Conservation (phyloP, 35 echinoderm and acorn worm genomes). For the Apostichopus californicus region DNA sequence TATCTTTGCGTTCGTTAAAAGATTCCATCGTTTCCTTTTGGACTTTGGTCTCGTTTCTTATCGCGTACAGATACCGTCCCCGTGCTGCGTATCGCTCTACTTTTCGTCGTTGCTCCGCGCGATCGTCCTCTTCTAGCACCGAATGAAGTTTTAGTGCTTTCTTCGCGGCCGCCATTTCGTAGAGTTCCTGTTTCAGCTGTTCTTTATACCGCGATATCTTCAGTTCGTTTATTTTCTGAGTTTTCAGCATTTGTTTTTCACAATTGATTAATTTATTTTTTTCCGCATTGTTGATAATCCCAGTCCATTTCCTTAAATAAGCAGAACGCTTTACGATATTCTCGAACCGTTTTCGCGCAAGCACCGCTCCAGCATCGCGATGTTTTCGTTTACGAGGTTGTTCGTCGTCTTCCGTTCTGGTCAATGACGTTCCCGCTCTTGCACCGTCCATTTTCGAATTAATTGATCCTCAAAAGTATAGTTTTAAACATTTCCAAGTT, state of each 20-base stretch:
- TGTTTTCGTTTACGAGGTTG: slow-evolving; percentile 11
- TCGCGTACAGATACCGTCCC: slow-evolving; percentile 75
- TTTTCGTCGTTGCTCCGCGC: slow-evolving; percentile 21
- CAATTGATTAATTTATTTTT: slow-evolving; percentile 64
- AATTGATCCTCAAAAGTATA: too few relatives aligned
- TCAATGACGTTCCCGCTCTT: neutral
- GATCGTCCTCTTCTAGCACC: slow-evolving; percentile 57
- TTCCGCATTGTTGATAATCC: slow-evolving; percentile 79
- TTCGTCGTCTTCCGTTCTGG: neutral
- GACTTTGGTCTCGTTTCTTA: slow-evolving; percentile 64
- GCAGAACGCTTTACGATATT: slow-evolving; percentile 66
- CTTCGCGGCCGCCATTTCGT: slow-evolving; percentile 73
- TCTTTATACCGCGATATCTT: slow-evolving; percentile 55
- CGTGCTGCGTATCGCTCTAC: slow-evolving; percentile 59
- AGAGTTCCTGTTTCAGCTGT: slow-evolving; percentile 69
- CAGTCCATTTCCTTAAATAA: slow-evolving; percentile 74
- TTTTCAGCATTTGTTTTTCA: slow-evolving; percentile 65
- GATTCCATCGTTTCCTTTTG: slow-evolving; percentile 78
- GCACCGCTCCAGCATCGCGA: slow-evolving; percentile 63
- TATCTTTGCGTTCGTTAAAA: slow-evolving; percentile 68
- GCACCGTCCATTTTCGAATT: neutral
- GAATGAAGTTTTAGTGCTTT: slow-evolving; percentile 68
- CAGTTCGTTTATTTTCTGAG: slow-evolving; percentile 36
- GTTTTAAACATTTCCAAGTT: too few relatives aligned
- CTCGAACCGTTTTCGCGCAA: slow-evolving; percentile 66